Base-by-base conservation (phyloP, 2,797 vertebrate genomes). In the Myotis vivesi region DNA sequence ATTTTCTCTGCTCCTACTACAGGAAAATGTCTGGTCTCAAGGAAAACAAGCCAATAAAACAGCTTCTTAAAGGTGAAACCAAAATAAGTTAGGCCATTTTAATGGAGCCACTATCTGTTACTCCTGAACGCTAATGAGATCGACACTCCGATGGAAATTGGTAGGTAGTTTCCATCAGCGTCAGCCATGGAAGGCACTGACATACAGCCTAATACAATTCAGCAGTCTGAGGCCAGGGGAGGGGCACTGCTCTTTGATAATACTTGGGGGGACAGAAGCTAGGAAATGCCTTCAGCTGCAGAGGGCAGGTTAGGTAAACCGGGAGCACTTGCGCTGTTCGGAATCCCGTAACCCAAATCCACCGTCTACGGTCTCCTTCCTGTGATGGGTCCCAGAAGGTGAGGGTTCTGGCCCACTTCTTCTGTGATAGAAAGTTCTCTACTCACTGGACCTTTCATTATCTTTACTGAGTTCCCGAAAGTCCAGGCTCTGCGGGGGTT, bases 51-150 rank as follows among this genome's bases (percentile, higher is more conserved):
- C 73, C 95, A 96, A 95, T 95, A 83, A 95, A 96, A 75, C 77
- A 72, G 73, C 93, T 92, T 92, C 92, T 96, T 97, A 86, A 93
- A 79, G 83, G 73, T 93, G 82, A 96, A 96, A 94, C 79, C 79
- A 91, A 92, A 97, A 92, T 92, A 95, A 95, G 76, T 90, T 81
- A 86, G 95, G 87, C 93, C 89, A 94, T 92, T 92, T 87, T 96
- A 93, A 95, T 86, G 71, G 85, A 64, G 33, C 33, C 77, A 49
- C 73, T 92, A 72, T 92, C 49, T 41, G 76, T 44, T 94, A 57
- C 71, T 90, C 55, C 57, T 93, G 85, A 95, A 94, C 44, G 80
- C 57, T 88, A 93, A 93, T 10, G 77, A 94, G 81, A 73, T 55
- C 8, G 38, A 77, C 64, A 64, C 53, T 86, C 41, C 25, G 15